Conservation (phyloP, 2,888 invertebrate species). For the Drosophila barbarae region DNA sequence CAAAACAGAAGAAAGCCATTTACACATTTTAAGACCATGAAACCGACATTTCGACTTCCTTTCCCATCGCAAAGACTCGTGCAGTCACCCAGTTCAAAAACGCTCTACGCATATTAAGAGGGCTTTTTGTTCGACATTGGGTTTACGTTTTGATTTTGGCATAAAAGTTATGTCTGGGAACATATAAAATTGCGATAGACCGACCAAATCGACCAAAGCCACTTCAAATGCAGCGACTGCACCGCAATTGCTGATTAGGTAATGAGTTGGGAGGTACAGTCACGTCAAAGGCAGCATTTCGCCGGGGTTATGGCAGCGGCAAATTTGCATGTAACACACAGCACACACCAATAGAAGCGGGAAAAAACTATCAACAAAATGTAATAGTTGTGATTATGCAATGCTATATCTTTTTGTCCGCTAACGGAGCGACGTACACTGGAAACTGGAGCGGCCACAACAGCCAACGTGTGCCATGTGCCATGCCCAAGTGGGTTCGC, state of each 20-base stretch:
- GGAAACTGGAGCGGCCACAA: constrained; percentile 67
- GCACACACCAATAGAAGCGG: constrained; percentile 30
- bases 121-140: constrained; percentile 27
- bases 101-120: constrained; percentile 59
- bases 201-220: constrained; percentile 35
- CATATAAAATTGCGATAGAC: constrained; percentile 9
- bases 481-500: constrained; percentile 56
- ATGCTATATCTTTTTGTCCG: constrained; percentile 57
- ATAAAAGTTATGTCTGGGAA: constrained; percentile 58
- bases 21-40: constrained; percentile 47
- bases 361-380: constrained; percentile 52
- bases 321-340: constrained; percentile 61
- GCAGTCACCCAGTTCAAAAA: constrained; percentile 37
- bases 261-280: constrained; percentile 57
- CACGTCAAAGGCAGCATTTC: constrained; percentile 54
- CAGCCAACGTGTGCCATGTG: constrained; percentile 44
- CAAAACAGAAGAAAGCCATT: constrained; percentile 31
- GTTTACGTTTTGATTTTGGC: constrained; percentile 17
- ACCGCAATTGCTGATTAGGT: constrained; percentile 51
- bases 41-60: constrained; percentile 61
- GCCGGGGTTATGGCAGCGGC: constrained; percentile 48
- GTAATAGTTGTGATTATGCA: constrained; percentile 65
- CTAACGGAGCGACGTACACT: constrained; percentile 59
- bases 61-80: constrained; percentile 50
- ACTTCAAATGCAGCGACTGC: constrained; percentile 52